Percentiles rank a stretch among this genome's conserved stretches.
These are phyloP conservation scores for Neocloeon triangulifer DNA, from an alignment of 1,140 invertebrate genomes.

Conservation along the genomic window DNA sequence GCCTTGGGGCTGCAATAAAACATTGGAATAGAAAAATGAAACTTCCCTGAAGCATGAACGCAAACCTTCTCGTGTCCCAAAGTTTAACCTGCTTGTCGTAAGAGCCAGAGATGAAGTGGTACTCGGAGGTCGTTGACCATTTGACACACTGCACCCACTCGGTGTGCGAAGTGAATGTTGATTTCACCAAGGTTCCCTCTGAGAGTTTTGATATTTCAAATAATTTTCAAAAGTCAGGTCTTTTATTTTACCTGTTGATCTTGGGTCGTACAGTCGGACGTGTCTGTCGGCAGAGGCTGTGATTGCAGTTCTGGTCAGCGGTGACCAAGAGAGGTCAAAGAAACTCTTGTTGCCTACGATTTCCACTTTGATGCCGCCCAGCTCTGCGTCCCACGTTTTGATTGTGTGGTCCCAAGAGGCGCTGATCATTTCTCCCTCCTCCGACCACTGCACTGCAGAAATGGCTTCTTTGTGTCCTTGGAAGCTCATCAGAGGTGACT, in stretches of 20 bases:
- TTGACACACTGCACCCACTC: constrained; percentile 76
- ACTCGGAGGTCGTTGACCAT: constrained; percentile 69
- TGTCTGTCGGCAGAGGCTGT: constrained; percentile 77
- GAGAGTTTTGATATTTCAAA: constrained; percentile 14
- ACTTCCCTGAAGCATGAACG: constrained; percentile 6
- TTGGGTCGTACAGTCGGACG: constrained; percentile 74
- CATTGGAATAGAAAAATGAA: constrained; percentile 10
- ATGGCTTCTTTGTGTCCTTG: constrained; percentile 83
- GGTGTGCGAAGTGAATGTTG: constrained; percentile 69
- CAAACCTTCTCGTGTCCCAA: constrained; percentile 81
- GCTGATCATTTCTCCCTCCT: constrained; percentile 47
- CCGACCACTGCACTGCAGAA: constrained; percentile 63
- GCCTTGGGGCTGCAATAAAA: constrained; percentile 55
- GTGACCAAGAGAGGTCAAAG: constrained; percentile 67
- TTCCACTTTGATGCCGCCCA: constrained; percentile 58
- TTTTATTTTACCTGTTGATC: constrained; percentile 44
- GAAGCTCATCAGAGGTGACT: constrained; percentile 70
- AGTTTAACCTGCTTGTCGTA: constrained; percentile 82
- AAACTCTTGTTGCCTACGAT: constrained; percentile 77
- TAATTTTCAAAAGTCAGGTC: no score
- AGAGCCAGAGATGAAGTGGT: constrained; percentile 79
- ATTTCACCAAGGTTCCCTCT: constrained; percentile 74
- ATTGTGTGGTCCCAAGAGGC: constrained; percentile 92
- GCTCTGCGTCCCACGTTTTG: constrained; percentile 79
- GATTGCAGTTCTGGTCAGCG: constrained; percentile 44